These are phyloP conservation scores for Noctua janthe DNA, from an alignment of 2,888 invertebrate genomes.

Conservation along the genomic window DNA sequence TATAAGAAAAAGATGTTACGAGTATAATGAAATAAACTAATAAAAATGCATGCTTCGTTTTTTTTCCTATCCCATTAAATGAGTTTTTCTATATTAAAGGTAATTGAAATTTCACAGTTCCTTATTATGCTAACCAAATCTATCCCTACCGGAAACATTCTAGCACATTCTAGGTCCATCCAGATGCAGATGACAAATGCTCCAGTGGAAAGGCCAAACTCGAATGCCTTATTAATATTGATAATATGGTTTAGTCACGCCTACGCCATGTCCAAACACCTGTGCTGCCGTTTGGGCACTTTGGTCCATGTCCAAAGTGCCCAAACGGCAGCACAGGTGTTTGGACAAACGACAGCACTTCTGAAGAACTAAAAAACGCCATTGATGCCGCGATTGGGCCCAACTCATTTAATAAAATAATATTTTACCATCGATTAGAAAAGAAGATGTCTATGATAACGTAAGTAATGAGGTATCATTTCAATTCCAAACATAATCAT, in stretches of 20 bases:
- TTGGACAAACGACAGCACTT: neutral
- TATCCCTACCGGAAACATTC: neutral
- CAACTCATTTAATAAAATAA: neutral
- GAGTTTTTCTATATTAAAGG: neutral
- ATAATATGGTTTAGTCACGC: neutral
- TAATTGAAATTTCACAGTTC: neutral
- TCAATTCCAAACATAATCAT: neutral
- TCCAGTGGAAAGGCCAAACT: neutral
- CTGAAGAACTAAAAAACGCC: neutral
- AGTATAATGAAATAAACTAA: conserved; percentile 89
- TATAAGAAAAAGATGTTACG: conserved; percentile 89
- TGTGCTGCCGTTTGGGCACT: no score
- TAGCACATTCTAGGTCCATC: neutral
- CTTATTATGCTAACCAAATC: neutral
- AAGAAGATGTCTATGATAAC: neutral
- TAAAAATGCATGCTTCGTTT: conserved; percentile 67
- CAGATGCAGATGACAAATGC: neutral
- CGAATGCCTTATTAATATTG: neutral
- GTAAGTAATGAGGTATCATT: neutral
- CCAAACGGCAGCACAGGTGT: neutral
- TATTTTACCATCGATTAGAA: neutral
- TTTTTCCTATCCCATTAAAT: neutral
- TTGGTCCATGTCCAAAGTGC: neutral
- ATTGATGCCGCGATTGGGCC: neutral
- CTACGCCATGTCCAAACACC: neutral